Conservation (phyloP, 2,888 invertebrate species). For the Steromphala cineraria region DNA sequence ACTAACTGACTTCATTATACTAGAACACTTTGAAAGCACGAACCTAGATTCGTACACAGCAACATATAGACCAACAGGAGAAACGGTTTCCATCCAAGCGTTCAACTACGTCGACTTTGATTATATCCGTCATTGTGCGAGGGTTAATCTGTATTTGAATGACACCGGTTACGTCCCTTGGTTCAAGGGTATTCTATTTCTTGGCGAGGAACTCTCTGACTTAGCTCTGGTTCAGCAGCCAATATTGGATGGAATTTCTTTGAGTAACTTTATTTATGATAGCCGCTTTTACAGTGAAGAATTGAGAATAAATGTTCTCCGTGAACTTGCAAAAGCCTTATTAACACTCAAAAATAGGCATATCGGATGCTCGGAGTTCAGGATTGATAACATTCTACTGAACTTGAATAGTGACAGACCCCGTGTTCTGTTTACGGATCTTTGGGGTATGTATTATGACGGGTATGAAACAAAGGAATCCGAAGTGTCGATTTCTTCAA, state of each 20-base stretch:
- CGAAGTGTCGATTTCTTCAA: not conserved
- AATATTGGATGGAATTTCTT: not conserved
- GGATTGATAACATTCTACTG: not conserved
- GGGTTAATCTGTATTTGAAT: not conserved
- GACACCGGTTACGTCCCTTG: not conserved
- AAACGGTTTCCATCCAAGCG: not conserved
- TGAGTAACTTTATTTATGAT: not conserved
- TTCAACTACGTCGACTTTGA: not conserved
- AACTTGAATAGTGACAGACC: not conserved
- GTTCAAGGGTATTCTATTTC: not conserved
- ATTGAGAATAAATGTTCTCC: not conserved
- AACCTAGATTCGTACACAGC: not conserved
- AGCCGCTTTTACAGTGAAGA: not conserved
- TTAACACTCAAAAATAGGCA: not conserved
- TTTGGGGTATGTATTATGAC: not conserved
- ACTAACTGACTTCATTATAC: not conserved
- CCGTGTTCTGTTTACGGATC: not conserved
- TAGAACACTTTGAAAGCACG: too few relatives aligned
- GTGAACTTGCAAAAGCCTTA: not conserved
- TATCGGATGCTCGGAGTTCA: not conserved
- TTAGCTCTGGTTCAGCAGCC: not conserved
- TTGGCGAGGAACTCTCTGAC: not conserved
- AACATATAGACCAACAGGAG: not conserved
- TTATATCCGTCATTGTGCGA: slow-evolving; percentile 5
- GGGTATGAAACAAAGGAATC: not conserved